Evolutionary conservation across 2,113 vertebrate species (phyloP).

Genomic region (Gymnocephalus cernua): DNA sequence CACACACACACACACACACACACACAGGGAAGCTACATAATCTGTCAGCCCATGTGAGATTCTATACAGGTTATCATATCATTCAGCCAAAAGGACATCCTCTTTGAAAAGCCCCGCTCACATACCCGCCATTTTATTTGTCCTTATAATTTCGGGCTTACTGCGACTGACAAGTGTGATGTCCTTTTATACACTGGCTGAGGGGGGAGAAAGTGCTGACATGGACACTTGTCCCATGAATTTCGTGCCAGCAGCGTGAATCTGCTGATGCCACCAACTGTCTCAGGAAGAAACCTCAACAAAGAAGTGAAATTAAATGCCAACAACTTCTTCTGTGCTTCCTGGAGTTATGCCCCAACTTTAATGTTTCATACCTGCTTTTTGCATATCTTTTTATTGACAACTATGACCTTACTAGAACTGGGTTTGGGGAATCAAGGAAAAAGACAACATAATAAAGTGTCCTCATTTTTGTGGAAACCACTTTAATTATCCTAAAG

Average conservation of each 20-base stretch:
- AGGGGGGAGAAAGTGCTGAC: slow-evolving; percentile 84
- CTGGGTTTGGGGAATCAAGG: slow-evolving; percentile 22
- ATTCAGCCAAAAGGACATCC: slow-evolving; percentile 47
- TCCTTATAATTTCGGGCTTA: slow-evolving; percentile 75
- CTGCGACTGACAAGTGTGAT: slow-evolving; percentile 78
- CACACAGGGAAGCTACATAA: not conserved
- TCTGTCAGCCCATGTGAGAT: slow-evolving; percentile 35
- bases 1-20: slow-evolving; percentile 1
- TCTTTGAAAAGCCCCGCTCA: slow-evolving; percentile 50
- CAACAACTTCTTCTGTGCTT: slow-evolving; percentile 73
- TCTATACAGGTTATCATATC: slow-evolving; percentile 50
- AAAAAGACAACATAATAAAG: slow-evolving; percentile 18
- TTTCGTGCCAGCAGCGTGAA: slow-evolving; percentile 73
- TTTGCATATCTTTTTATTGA: slow-evolving; percentile 49
- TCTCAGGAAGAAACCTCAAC: slow-evolving; percentile 82
- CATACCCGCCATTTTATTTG: slow-evolving; percentile 77
- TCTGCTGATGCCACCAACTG: slow-evolving; percentile 82
- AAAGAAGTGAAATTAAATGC: slow-evolving; percentile 83
- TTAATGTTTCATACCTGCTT: slow-evolving; percentile 69
- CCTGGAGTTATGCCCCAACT: slow-evolving; percentile 52
- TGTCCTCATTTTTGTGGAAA: slow-evolving; percentile 19
- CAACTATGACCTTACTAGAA: slow-evolving; percentile 33
- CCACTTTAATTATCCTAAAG: not conserved
- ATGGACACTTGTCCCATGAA: slow-evolving; percentile 82
- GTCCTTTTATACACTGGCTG: slow-evolving; percentile 77